Base-by-base conservation (phyloP, 1,140 invertebrate genomes). In the Ips nitidus region DNA sequence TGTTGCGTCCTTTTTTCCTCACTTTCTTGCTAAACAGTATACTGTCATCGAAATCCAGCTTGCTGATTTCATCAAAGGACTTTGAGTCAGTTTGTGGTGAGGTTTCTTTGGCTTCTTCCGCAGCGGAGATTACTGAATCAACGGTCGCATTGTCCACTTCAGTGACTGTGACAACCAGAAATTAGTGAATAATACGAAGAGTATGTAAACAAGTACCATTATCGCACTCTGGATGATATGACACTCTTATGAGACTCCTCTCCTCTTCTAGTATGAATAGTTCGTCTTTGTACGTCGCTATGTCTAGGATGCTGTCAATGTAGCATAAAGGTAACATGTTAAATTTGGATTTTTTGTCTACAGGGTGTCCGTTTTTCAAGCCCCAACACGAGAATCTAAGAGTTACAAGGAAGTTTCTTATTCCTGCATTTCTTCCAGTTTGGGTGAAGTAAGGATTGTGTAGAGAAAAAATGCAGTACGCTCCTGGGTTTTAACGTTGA, bases 201-300 rank as follows among this genome's bases (percentile, higher is more conserved):
- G 22, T 22, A 22, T 22, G 22, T 22, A 22, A 22, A 22, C 22
- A 3, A 50, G 45, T 50, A 50, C 45, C 45, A 50, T 2, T 50
- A 50, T 50, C 45, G 7, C 45, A 6, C 78, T 88, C 86, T 6
- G 85, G 85, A 69, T 79, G 76, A 74, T 85, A 86, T 62, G 87
- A 84, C 38, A 91, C 84, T 39, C 90, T 81, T 68, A 91, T 80
- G 55, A 92, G 82, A 77, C 87, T 88, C 69, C 90, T 82, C 50
- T 86, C 80, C 1, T 88, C 87, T 79, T 90, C 86, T 69, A 94
- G 79, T 55, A 94, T 82, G 81, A 93, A 94, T 71, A 94, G 89
- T 84, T 94, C 92, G 73, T 91, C 88, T 75, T 87, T 86, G 71
- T 84, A 84, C 41, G 90, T 88, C 45, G 88, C 86, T 4, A 93